phyloP scores from a whole-genome alignment of 2,888 invertebrate genomes.

The Formica aserva region DNA sequence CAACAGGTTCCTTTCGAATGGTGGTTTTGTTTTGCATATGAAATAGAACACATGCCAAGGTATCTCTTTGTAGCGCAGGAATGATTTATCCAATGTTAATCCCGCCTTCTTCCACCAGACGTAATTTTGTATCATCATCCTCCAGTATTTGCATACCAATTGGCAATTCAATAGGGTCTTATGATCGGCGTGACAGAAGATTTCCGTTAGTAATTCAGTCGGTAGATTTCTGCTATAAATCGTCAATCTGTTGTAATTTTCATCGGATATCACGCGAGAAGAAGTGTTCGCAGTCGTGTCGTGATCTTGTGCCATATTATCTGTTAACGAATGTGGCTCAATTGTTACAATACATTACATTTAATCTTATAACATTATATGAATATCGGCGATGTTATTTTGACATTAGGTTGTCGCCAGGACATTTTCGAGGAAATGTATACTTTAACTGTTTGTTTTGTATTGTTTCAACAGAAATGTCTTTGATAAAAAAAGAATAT shows the following conservation, averaged over 20 bases:
- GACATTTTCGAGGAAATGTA: neutral
- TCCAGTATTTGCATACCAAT: conserved; percentile 87
- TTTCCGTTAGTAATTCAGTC: conserved; percentile 83
- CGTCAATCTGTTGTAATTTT: conserved; percentile 82
- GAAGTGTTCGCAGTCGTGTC: neutral
- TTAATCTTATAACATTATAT: neutral
- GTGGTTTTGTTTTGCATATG: conserved; percentile 82
- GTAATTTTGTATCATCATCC: conserved; percentile 84
- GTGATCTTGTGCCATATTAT: conserved; percentile 63
- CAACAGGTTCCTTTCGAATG: conserved; percentile 86
- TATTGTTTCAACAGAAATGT: neutral
- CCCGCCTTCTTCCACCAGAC: conserved; percentile 85
- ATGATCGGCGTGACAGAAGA: conserved; percentile 84
- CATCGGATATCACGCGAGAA: conserved; percentile 61
- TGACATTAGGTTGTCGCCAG: neutral
- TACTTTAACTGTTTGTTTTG: neutral
- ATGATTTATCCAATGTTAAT: conserved; percentile 66
- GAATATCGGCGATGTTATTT: neutral
- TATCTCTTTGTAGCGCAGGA: conserved; percentile 79
- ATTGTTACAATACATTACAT: too few species aligned
- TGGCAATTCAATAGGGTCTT: conserved; percentile 85
- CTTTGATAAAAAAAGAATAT: neutral
- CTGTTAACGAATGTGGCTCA: neutral
- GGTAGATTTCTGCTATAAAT: conserved; percentile 85
- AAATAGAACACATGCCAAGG: conserved; percentile 85